Evolutionary conservation across 92 coral and sea anemone species (phyloP).

Genomic region (Scolanthus callimorphus): DNA sequence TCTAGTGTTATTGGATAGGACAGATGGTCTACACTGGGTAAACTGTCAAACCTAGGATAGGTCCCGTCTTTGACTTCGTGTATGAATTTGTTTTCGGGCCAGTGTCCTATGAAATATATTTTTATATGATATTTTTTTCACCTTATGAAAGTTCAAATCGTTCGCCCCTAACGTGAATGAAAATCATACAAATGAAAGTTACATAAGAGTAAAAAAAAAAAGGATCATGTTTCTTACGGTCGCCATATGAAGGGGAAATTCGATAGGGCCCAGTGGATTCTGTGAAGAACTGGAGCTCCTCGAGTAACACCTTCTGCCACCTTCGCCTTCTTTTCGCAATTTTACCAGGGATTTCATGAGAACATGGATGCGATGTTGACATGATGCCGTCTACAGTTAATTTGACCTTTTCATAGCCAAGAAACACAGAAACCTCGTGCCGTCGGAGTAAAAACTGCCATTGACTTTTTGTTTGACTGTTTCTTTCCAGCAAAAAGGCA

Average conservation of each 20-base stretch:
- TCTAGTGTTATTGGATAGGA: too few species aligned
- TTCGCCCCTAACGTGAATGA: neutral
- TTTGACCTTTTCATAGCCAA: conserved; percentile 2
- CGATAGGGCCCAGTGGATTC: neutral
- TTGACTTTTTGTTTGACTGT: neutral
- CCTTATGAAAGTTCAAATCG: neutral
- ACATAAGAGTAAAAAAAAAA: neutral
- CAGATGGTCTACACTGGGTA: too few species aligned
- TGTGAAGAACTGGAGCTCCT: neutral
- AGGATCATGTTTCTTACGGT: too few species aligned
- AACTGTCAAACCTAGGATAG: too few species aligned
- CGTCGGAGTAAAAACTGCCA: conserved; percentile 40
- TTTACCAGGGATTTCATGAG: neutral
- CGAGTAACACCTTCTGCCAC: conserved; percentile 8
- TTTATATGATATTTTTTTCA: too few species aligned
- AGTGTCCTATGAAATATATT: neutral
- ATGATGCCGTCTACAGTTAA: conserved; percentile 34
- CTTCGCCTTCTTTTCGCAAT: neutral
- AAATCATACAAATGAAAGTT: too few species aligned
- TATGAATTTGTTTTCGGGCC: too few species aligned
- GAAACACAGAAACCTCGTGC: conserved; percentile 39
- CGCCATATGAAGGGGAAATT: neutral
- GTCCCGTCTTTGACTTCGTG: too few species aligned
- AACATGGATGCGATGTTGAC: neutral
- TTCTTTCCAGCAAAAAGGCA: conserved; percentile 1